These are phyloP conservation scores for Zaprionus taronus DNA, from an alignment of 1,140 invertebrate genomes.

Conservation along the genomic window DNA sequence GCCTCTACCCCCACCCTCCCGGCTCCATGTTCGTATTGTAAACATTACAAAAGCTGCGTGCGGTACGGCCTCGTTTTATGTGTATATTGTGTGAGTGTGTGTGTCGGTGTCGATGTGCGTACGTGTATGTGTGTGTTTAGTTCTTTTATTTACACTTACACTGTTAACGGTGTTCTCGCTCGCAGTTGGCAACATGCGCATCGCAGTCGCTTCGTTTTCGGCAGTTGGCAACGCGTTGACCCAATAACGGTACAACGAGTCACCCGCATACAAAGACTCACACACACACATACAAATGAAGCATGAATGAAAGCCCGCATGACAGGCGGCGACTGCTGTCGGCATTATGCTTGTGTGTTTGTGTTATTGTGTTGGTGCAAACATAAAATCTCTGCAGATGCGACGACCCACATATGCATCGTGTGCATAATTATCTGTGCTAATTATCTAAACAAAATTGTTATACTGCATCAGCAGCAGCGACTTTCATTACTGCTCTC, in stretches of 20 bases:
- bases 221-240: slow-evolving; percentile 76
- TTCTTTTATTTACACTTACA: slow-evolving; percentile 65
- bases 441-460: slow-evolving; percentile 34
- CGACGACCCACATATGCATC: slow-evolving; percentile 65
- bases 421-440: slow-evolving; percentile 30
- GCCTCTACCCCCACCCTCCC: slow-evolving; percentile 39
- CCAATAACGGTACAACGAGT: slow-evolving; percentile 67
- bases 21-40: slow-evolving; percentile 53
- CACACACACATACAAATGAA: slow-evolving; percentile 22
- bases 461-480: slow-evolving; percentile 16
- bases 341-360: slow-evolving; percentile 33
- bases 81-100: not conserved
- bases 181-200: slow-evolving; percentile 46
- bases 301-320: slow-evolving; percentile 71
- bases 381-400: slow-evolving; percentile 61
- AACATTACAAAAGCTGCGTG: slow-evolving; percentile 71
- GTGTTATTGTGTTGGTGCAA: slow-evolving; percentile 39
- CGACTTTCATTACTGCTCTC: slow-evolving; percentile 19
- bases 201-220: slow-evolving; percentile 39
- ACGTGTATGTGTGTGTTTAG: slow-evolving; percentile 39
- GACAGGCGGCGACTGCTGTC: slow-evolving; percentile 25
- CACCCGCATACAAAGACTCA: slow-evolving; percentile 35
- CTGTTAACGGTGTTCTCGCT: slow-evolving; percentile 51
- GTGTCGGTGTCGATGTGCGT: slow-evolving; percentile 25
- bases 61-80: slow-evolving; percentile 69